Percentiles rank a stretch among this genome's conserved stretches.
Conservation (phyloP, 2,113 vertebrate genomes). For the Atrichornis clamosus region DNA sequence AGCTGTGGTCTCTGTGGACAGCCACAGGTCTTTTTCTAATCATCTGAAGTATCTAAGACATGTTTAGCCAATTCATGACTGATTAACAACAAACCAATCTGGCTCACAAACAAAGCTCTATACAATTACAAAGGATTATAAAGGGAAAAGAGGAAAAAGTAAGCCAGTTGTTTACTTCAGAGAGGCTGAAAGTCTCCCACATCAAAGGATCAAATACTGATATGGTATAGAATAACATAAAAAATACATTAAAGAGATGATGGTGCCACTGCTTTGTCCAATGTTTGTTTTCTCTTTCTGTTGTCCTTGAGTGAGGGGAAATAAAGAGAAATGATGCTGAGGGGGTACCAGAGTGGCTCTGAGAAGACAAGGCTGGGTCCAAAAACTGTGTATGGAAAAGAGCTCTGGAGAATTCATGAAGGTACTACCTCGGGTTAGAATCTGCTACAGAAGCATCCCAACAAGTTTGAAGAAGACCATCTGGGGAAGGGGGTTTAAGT, state of each 20-base stretch:
- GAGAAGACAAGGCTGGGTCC: not conserved
- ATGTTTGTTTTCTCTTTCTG: not conserved
- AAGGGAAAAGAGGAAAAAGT: not conserved
- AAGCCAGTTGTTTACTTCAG: not conserved
- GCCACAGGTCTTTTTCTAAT: not conserved
- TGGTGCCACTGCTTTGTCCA: not conserved
- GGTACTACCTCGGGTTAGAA: not conserved
- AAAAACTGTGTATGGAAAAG: not conserved
- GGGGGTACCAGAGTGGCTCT: not conserved
- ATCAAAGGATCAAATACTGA: not conserved
- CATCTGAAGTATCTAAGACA: not conserved
- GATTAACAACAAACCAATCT: not conserved
- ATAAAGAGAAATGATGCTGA: not conserved
- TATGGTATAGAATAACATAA: not conserved
- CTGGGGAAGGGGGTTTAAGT: not conserved
- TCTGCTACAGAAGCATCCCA: not conserved
- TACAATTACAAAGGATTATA: not conserved
- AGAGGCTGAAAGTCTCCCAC: not conserved
- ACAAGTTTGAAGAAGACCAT: not conserved
- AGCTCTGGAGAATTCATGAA: not conserved
- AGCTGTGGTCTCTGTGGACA: not conserved
- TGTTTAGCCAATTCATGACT: not conserved
- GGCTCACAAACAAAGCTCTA: not conserved
- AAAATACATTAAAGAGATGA: not conserved
- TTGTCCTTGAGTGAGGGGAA: not conserved